Conservation (phyloP, 2,113 vertebrate species). For the Pao palembangensis region DNA sequence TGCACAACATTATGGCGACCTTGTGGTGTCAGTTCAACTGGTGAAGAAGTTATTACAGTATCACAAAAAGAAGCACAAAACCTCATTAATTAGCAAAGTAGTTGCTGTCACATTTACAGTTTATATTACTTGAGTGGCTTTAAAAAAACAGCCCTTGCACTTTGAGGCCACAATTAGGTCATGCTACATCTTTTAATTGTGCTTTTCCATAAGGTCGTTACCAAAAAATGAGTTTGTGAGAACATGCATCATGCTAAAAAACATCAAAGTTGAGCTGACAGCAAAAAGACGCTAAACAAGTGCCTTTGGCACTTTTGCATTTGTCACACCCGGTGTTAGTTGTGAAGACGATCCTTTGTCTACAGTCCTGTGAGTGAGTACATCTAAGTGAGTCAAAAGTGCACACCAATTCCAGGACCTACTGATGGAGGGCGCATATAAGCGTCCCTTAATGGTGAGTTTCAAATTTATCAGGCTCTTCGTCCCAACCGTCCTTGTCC, state of each 20-base stretch:
- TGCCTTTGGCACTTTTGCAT: background rate
- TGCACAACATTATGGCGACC: too few relatives aligned
- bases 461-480: constrained; percentile 82
- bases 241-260: constrained; percentile 70
- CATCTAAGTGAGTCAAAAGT: constrained; percentile 30
- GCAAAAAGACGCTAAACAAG: background rate
- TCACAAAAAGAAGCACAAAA: too few relatives aligned
- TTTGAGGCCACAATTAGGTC: background rate
- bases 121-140: background rate
- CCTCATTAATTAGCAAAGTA: background rate
- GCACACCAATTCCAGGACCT: constrained; percentile 57
- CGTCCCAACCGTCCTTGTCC: constrained; percentile 90
- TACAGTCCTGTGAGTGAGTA: constrained; percentile 32
- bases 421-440: constrained; percentile 41
- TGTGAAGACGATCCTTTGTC: constrained; percentile 22
- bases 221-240: constrained; percentile 6
- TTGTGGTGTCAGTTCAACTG: too few relatives aligned
- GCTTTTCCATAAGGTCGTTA: background rate
- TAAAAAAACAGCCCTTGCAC: background rate
- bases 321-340: constrained; percentile 45
- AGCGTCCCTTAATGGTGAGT: constrained; percentile 69
- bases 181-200: background rate
- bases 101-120: too few relatives aligned
- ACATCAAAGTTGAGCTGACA: constrained; percentile 18
- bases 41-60: too few relatives aligned